Base-by-base conservation (phyloP, 2,797 vertebrate genomes). In the Lagocephalus sceleratus region DNA sequence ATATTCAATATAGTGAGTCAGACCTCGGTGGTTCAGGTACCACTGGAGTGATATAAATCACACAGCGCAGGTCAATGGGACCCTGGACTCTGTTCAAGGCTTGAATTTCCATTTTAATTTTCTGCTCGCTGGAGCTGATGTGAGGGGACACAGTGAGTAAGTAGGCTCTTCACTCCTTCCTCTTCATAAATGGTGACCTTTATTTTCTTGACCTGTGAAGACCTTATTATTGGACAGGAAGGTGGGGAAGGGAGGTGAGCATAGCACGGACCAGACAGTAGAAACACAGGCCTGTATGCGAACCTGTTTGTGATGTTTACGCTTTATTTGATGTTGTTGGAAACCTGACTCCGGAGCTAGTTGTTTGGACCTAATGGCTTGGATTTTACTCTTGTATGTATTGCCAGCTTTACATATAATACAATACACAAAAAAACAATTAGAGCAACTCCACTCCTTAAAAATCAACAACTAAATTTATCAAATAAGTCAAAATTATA, bases 41-140 rank as follows among this genome's bases (percentile, higher is more conserved):
- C 35, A 29, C 20, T 1, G 20, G 35, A 21, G 26, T 53, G 51
- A 60, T 42, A 51, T 74, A 76, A 79, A 79, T 78, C 69, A 71
- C 52, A 40, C 35, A 15, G 52, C 51, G 25, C 61, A 48, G 60
- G 73, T 78, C 73, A 77, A 70, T 55, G 64, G 61, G 63, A 68
- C 62, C 57, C 63, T 45, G 43, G 46, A 52, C 74, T 52, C 57
- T 1, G 29, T 57, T 77, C 76, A 80, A 78, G 75, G 75, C 61
- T 63, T 44, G 20, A 23, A 77, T 81, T 72, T 79, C 78, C 72
- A 83, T 85, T 83, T 75, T 59, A 68, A 83, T 84, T 67, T 84
- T 82, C 79, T 84, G 79, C 77, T 84, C 63, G 63, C 73, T 52
- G 57, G 73, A 78, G 59, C 65, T 78, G 77, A 83, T 82, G 59